Percentiles rank a stretch among this genome's conserved stretches.
These are phyloP conservation scores for Tipula vernalis DNA, from an alignment of 2,888 invertebrate genomes.

Conservation along the genomic window DNA sequence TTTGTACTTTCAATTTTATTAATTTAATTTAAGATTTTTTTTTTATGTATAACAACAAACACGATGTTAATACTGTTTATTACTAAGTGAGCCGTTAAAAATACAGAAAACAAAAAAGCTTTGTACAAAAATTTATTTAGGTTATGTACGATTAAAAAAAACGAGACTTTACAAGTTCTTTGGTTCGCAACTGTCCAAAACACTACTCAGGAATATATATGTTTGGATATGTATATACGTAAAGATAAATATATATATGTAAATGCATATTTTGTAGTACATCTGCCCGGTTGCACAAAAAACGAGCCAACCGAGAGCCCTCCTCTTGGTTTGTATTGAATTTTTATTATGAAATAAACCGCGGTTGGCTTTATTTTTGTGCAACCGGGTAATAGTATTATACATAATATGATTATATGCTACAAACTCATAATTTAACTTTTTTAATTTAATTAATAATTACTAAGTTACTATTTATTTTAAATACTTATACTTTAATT, in stretches of 20 bases:
- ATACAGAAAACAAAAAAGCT: not conserved
- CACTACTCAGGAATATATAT: conserved; percentile 6
- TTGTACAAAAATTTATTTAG: not conserved
- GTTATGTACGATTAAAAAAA: not conserved
- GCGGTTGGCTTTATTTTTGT: no score
- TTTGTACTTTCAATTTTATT: not conserved
- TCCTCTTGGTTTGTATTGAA: no score
- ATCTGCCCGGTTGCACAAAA: no score
- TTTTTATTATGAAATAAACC: no score
- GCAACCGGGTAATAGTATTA: not conserved
- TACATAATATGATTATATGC: not conserved
- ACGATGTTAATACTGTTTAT: not conserved
- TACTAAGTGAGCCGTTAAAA: not conserved
- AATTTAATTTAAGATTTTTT: not conserved
- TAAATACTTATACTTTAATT: not conserved
- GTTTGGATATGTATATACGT: not conserved
- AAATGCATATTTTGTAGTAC: not conserved
- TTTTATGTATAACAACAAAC: not conserved
- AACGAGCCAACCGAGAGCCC: no score
- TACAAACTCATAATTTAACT: not conserved
- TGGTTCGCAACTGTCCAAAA: not conserved
- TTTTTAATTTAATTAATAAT: not conserved
- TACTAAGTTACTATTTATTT: not conserved
- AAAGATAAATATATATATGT: not conserved
- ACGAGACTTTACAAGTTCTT: not conserved